Conservation (phyloP, 2,888 invertebrate genomes). For the Lepidochitona cinerea region DNA sequence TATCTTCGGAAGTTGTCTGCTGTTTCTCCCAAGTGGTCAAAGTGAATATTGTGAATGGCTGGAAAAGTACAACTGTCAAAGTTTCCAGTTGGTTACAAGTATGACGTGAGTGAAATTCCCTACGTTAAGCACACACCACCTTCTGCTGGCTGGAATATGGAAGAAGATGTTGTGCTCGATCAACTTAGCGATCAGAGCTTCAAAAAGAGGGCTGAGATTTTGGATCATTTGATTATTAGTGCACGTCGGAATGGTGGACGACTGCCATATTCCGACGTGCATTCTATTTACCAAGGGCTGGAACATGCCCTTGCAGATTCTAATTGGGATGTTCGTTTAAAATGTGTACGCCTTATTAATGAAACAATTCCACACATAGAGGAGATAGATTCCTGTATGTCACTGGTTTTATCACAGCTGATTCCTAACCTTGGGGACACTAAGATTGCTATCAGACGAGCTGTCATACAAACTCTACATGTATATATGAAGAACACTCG, state of each 20-base stretch:
- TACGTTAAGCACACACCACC: conserved; percentile 47
- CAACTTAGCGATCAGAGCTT: conserved; percentile 65
- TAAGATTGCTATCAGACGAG: conserved; percentile 66
- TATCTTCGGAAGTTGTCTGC: too few species aligned
- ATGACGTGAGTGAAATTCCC: conserved; percentile 55
- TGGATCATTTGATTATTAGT: conserved; percentile 64
- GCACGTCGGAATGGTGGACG: conserved; percentile 64
- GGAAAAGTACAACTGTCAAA: conserved; percentile 63
- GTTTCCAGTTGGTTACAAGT: conserved; percentile 43
- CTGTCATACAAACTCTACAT: conserved; percentile 71
- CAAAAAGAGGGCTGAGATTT: conserved; percentile 62
- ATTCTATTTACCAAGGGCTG: conserved; percentile 68
- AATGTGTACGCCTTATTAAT: conserved; percentile 69
- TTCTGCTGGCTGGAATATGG: conserved; percentile 66
- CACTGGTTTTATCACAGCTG: conserved; percentile 66
- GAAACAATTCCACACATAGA: conserved; percentile 66
- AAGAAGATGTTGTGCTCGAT: conserved; percentile 65
- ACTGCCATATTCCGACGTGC: conserved; percentile 59
- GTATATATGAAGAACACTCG: conserved; percentile 71
- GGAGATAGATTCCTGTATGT: conserved; percentile 69
- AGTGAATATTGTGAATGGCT: conserved; percentile 35
- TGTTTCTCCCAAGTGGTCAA: too few species aligned
- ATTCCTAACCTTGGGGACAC: conserved; percentile 68
- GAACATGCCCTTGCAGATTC: conserved; percentile 69
- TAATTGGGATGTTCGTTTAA: conserved; percentile 72